These are phyloP conservation scores for Heliconius himera DNA, from an alignment of 1,140 invertebrate species.

Conservation along the genomic window DNA sequence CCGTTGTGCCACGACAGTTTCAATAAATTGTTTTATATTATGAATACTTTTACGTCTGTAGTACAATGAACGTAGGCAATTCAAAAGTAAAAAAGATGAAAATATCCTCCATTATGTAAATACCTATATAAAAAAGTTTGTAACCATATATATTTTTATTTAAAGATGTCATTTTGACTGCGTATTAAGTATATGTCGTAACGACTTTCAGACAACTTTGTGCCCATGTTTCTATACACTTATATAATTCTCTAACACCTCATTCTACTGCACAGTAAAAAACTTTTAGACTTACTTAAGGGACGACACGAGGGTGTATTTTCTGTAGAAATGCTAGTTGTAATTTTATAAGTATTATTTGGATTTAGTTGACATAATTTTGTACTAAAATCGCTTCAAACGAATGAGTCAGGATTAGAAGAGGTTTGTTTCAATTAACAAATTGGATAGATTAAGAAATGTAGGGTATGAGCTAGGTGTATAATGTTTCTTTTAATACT, in stretches of 20 bases:
- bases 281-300: conserved; percentile 6
- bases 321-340: neutral
- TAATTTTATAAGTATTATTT: neutral
- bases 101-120: neutral
- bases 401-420: neutral
- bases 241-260: neutral
- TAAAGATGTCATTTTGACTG: neutral
- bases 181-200: neutral
- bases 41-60: no score
- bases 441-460: neutral
- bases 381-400: neutral
- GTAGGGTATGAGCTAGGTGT: neutral
- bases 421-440: neutral
- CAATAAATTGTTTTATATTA: no score
- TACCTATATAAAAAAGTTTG: neutral
- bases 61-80: neutral
- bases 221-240: neutral
- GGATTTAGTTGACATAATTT: neutral
- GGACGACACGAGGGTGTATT: neutral
- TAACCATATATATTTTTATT: neutral
- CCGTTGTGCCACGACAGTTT: no score
- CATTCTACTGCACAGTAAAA: neutral
- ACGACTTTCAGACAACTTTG: neutral
- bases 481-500: neutral
- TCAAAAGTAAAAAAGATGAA: neutral